Base-by-base conservation (phyloP, 2,797 vertebrate species). In the Xiphophorus birchmanni region DNA sequence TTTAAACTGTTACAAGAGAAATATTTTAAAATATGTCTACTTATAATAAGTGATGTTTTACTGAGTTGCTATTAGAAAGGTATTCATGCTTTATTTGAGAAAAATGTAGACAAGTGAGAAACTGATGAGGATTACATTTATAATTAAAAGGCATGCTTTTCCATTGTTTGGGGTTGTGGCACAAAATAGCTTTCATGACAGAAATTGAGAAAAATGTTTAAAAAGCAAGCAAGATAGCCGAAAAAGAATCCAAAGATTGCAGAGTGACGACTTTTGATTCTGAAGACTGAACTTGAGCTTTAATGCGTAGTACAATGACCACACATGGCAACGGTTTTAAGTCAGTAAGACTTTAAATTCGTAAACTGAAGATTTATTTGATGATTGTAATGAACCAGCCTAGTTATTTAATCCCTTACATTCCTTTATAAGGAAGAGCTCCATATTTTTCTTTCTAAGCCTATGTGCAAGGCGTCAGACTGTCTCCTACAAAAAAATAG, bases 381-480 rank as follows among this genome's bases (percentile, higher is more conserved):
- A 9, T 21, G 17, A 37, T 84, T 85, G 73, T 81, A 72, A 84
- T 60, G 3, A 81, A 45, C 60, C 80, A 45, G 71, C 75, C 72
- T 87, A 54, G 81, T 87, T 75, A 67, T 82, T 63, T 80, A 50
- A 44, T 78, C 0, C 0, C 35, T 40, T 79, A 21, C 75, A 73
- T 87, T 82, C 29, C 5, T 82, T 40, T 75, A 80, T 73, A 23
- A 78, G 77, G 44, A 73, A 60, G 32, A 37, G 52, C 45, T 67
- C 74, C 0, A 72, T 83, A 37, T 81, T 88, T 77, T 69, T 86
- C 54, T 88, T 84, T 58, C 29, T n/a, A 54, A 40, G 47, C 69
- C 82, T 80, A 79, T 88, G n/a, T 77, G 42, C 52, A 76, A 42
- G 71, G 52, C 44, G 83, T 90, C 84, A 81, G 0, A 82, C 86